Evolutionary conservation across 2,113 vertebrate genomes (phyloP), one percentile per base, ranked within the genome.

Genomic region (Festucalex cinctus): DNA sequence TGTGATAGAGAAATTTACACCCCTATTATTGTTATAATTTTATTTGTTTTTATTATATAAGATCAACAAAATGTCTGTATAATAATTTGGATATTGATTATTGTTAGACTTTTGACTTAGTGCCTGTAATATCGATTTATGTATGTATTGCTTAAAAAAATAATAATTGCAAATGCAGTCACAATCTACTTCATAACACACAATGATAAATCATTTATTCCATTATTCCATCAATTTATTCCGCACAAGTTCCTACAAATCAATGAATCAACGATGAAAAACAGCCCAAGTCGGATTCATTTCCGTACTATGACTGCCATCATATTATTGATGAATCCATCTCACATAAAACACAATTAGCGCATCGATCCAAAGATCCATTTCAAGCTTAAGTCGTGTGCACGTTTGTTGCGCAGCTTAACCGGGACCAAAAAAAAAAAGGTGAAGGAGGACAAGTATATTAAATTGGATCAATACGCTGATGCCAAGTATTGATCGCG

Each of bases 241-340:
- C 28, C 28, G 4, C 28, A 32, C 28, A 32, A 32, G 2, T 32
- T 32, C 28, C 28, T 2, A 32, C 9, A 41, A 12, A 56, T 6
- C 6, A 16, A 32, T 56, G 17, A 56, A 5, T 41, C 39, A 3
- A 41, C 7, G 16, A 16, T 44, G 16, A 44, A 44, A 5, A 44
- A 16, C 14, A 53, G 22, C 20, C 22, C n/a, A 53, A 46, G 9
- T 41, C 28, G 4, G 39, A 41, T 41, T 44, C 43, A n/a, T 54
- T 53, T 77, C n/a, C n/a, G 17, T 63, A 46, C 19, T 59, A n/a
- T 64, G 74, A 83, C 65, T 68, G n/a, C n/a, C n/a, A 61, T 67
- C 60, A 68, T 64, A 19, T 49, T n/a, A n/a, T 19, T 62, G 41
- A 73, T 77, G 66, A 80, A 75, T 84, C 69, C 69, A 65, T 76